Base-by-base conservation (phyloP, 2,797 vertebrate species). In the Hyperoplus lanceolatus region DNA sequence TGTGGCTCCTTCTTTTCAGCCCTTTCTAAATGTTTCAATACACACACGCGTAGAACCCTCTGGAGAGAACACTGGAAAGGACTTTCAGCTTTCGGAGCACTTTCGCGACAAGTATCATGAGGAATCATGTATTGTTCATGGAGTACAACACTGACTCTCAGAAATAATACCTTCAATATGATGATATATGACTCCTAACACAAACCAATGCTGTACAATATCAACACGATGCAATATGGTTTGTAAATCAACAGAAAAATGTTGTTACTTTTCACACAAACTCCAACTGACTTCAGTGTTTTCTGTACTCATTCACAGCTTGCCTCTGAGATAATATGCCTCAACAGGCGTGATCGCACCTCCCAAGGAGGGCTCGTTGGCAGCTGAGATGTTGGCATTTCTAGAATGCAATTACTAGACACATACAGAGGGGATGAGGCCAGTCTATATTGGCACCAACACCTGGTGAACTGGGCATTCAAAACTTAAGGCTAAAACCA, bases 361-460 rank as follows among this genome's bases (percentile, higher is more conserved):
- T 92, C 93, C 90, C 87, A 88, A 89, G 89, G 91, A 93, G 90
- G 87, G 86, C 91, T 92, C 46, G 54, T 84, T 92, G 92, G 93
- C 92, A 91, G 87, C 79, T 21, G 77, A 78, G 66, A 88, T 80
- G 82, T 85, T 92, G 91, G 87, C 92, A 93, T 93, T 92, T 94
- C 88, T 87, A 88, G 91, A 93, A 94, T 92, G 91, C 90, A 93
- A 91, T 94, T 92, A 93, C 91, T 82, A 82, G 84, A 91, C 86
- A 67, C 90, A 90, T 90, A 88, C 84, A 88, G 80, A 80, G 72
- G 86, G 86, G 87, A 90, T 88, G 84, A 91, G 89, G 87, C 70
- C 73, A n/a, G 81, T 85, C 92, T 94, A 90, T 93, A 94, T 94
- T 93, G 90, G 86, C 83, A 79, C 72, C 82, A 70, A 46, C 86